Base-by-base conservation (phyloP, 2,888 invertebrate species). In the Polyommatus icarus region DNA sequence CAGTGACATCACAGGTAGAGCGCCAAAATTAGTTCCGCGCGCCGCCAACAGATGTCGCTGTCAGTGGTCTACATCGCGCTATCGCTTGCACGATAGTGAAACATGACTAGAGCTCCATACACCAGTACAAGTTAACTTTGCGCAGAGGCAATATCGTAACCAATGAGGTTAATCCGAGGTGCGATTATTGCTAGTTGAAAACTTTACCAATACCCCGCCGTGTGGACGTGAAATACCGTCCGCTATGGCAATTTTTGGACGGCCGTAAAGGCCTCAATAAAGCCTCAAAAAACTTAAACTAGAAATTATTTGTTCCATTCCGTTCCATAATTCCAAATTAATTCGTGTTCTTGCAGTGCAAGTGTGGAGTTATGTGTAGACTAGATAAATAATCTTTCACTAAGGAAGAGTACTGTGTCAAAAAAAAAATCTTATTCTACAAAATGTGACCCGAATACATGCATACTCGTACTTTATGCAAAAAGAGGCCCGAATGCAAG, bases 151-250 rank as follows among this genome's bases (percentile, higher is more conserved):
- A 96, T 97, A 97, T 96, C 96, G 96, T 97, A 97, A 96, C 96
- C 96, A 95, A 96, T 96, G 97, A 97, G 96, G 97, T 96, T 94
- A 93, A 95, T 96, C 96, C 96, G 97, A 97, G 96, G 96, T 96
- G 97, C 96, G 96, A 96, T 97, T 97, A 97, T 97, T 97, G 97
- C 97, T 97, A 97, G 96, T 97, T 97, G 97, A 97, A 97, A 97
- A 97, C 97, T 97, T 96, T 96, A 96, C 97, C 97, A 97, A 97
- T 97, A 97, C 97, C 97, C 97, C 96, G 97, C 96, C 96, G 93
- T 95, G 96, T 95, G 96, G 96, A 96, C 96, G 96, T 97, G 97
- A 96, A 97, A 97, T 95, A 96, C 95, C 96, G 96, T 96, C 96
- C 96, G 95, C 96, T 95, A 95, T 95, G 97, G 96, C 97, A 97